Evolutionary conservation across 2,797 vertebrate genomes (phyloP).

Genomic region (Glossophaga mutica): DNA sequence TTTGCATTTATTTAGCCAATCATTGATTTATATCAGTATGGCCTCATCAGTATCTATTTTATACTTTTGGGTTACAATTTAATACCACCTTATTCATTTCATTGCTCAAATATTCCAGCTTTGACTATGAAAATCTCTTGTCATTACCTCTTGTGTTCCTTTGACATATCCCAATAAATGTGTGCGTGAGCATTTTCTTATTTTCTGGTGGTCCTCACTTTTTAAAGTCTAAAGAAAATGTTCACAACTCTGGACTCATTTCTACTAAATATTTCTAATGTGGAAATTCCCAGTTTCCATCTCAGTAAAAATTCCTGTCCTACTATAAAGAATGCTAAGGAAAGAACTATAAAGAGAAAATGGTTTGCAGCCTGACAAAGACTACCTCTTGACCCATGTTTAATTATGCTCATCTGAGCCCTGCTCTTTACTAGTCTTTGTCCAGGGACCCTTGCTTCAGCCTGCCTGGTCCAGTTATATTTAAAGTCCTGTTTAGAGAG

Average conservation of each 20-base stretch:
- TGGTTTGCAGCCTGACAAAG: background rate
- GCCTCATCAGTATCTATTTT: too few species aligned
- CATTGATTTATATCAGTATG: background rate
- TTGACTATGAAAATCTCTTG: background rate
- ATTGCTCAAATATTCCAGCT: background rate
- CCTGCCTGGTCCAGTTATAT: background rate
- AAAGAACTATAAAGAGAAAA: background rate
- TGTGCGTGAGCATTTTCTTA: background rate
- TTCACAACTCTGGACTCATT: background rate
- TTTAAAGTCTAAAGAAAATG: background rate
- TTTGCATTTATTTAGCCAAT: background rate
- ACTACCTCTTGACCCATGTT: background rate
- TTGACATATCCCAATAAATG: background rate
- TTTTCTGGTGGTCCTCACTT: background rate
- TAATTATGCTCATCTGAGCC: background rate
- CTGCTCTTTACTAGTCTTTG: background rate
- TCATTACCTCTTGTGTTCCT: background rate
- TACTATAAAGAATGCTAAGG: background rate
- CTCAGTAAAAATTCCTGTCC: background rate
- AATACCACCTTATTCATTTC: background rate
- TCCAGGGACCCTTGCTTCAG: background rate
- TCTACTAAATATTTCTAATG: background rate
- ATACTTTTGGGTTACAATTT: background rate
- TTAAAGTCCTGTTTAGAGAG: background rate
- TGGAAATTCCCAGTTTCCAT: background rate